Base-by-base conservation (phyloP, 2,888 invertebrate genomes). In the Diachrysia chrysitis region DNA sequence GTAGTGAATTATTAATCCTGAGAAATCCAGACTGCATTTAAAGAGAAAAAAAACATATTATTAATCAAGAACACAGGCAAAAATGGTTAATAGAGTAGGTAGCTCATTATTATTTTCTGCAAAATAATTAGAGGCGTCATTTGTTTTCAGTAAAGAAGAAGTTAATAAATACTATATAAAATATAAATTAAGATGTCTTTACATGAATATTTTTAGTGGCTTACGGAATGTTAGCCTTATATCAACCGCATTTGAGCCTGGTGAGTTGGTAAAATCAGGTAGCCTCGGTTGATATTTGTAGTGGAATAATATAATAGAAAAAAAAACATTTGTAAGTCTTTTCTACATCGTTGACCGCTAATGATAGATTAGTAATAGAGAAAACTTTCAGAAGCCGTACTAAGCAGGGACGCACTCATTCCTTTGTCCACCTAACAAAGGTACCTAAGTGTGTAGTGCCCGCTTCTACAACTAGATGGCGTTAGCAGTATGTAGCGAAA, bases 401-500 rank as follows among this genome's bases (percentile, higher is more conserved):
- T 7, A 21, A 14, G 35, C 10, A 48, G 9, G 9, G 2, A 16
- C 17, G 3, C 25, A 32, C 19, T 9, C 1, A 29, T 51, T 57
- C 35, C 69, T 69, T 58, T 65, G 74, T 78, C 58, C 59, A 42
- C 12, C 19, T 51, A 21, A 51, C 17, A 10, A 7, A 54, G 17
- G 51, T 58, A 32, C 9, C 19, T 37, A 25, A 51, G 55, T 17
- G 63, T 35, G 51, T 69, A 69, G 64, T 75, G n/a, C 19, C n/a
- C 2, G 12, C 51, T 17, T 23, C n/a, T 32, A 5, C 48, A 10
- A 21, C 21, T 65, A 73, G 75, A 73, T 75, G 75, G 78, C 74
- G 64, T 23, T 65, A 23, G 9, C 3, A 0, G 60, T 55, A 17
- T 19, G 48, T 4, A 51, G 21, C 48, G 48, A 21, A 19, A 51